A percentile compares a stretch with the other conserved stretches of the same genome.
phyloP scores from a whole-genome alignment of 2,113 vertebrate species.

The Callorhinus ursinus region DNA sequence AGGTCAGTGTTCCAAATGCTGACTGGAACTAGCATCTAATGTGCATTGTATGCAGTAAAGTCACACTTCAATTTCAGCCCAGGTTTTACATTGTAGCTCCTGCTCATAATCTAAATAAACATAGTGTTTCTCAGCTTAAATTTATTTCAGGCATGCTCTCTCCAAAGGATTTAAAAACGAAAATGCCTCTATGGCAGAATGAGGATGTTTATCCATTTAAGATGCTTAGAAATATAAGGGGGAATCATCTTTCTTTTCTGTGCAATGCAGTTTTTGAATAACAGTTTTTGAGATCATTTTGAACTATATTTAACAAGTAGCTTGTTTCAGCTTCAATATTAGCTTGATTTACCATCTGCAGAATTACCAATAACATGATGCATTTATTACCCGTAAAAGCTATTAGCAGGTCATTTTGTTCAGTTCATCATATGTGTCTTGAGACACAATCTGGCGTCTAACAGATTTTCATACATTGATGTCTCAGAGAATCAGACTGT shows the following conservation, averaged over 20 bases:
- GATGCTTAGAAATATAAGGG: slow-evolving; percentile 82
- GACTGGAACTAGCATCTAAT: slow-evolving; percentile 78
- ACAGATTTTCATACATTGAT: slow-evolving; percentile 94
- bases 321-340: slow-evolving; percentile 90
- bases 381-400: slow-evolving; percentile 94
- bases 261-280: slow-evolving; percentile 84
- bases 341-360: slow-evolving; percentile 93
- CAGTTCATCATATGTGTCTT: slow-evolving; percentile 94
- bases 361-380: slow-evolving; percentile 94
- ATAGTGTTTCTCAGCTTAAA: slow-evolving; percentile 71
- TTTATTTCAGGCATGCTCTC: slow-evolving; percentile 78
- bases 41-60: slow-evolving; percentile 59
- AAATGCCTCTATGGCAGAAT: slow-evolving; percentile 81
- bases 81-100: slow-evolving; percentile 68
- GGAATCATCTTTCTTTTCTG: slow-evolving; percentile 83
- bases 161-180: slow-evolving; percentile 85
- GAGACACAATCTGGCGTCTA: slow-evolving; percentile 94
- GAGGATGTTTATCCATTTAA: slow-evolving; percentile 85
- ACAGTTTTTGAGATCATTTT: slow-evolving; percentile 83
- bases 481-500: slow-evolving; percentile 92
- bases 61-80: slow-evolving; percentile 72
- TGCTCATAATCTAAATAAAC: slow-evolving; percentile 83
- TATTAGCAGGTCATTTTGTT: slow-evolving; percentile 94
- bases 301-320: slow-evolving; percentile 91
- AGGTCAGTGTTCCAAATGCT: slow-evolving; percentile 72